Evolutionary conservation across 2,797 vertebrate genomes (phyloP).

Genomic region (Threskiornis aethiopicus): DNA sequence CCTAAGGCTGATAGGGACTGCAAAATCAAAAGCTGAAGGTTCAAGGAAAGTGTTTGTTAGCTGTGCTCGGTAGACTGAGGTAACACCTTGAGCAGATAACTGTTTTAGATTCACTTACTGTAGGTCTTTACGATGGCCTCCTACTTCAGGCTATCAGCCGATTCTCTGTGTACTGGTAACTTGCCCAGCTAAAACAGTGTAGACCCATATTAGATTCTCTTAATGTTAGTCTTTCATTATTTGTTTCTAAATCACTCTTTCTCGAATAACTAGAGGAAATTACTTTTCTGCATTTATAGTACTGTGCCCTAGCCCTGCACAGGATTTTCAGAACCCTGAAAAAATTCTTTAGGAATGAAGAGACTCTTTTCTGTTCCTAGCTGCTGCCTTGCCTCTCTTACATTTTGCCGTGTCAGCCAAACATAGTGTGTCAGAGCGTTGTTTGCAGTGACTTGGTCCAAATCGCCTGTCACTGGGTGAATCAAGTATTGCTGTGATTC

Average conservation of each 20-base stretch:
- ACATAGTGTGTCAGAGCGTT: neutral
- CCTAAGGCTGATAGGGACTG: too few species aligned
- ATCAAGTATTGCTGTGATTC: neutral
- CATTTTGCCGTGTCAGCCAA: neutral
- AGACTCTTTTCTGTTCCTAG: neutral
- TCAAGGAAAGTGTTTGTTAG: neutral
- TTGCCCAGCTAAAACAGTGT: neutral
- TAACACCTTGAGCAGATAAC: neutral
- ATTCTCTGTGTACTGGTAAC: neutral
- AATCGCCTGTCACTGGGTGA: rapidly evolving
- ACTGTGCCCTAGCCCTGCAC: neutral
- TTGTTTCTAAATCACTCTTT: neutral
- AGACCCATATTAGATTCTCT: neutral
- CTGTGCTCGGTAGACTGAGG: neutral
- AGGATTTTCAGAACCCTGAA: neutral
- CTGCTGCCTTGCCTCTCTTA: neutral
- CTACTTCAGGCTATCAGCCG: neutral
- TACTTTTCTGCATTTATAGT: neutral
- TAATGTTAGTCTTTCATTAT: neutral
- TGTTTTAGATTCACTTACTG: neutral
- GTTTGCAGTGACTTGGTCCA: neutral
- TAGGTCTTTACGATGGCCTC: neutral
- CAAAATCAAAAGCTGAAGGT: neutral
- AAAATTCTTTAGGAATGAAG: neutral
- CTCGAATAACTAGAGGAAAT: neutral